A percentile compares a stretch with the other conserved stretches of the same genome.
phyloP scores from a whole-genome alignment of 2,113 vertebrate species.

The Hipposideros armiger region DNA sequence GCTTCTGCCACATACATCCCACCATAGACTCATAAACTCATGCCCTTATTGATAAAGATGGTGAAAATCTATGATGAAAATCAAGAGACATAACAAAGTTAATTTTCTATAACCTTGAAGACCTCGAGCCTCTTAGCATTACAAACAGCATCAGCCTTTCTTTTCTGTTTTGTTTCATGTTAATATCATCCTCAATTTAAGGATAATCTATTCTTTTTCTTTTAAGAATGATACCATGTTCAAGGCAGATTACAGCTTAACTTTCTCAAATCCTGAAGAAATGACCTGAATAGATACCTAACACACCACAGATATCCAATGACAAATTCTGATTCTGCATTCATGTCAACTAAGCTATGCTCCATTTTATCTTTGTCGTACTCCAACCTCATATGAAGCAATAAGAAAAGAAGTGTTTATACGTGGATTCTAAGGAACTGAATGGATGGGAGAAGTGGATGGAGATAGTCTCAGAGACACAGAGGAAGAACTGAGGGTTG shows the following conservation, averaged over 20 bases:
- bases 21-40: neutral
- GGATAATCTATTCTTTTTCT: neutral
- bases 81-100: neutral
- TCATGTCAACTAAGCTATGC: slow-evolving; percentile 43
- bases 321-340: slow-evolving; percentile 25
- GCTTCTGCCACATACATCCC: fast-evolving
- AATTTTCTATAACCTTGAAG: neutral
- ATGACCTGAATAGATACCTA: neutral
- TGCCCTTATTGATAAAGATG: neutral
- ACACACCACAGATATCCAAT: slow-evolving; percentile 23
- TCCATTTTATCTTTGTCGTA: neutral
- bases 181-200: neutral
- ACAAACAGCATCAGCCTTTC: neutral
- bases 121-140: neutral
- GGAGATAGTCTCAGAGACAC: no score
- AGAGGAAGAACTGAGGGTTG: no score
- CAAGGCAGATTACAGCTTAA: neutral
- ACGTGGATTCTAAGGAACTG: no score
- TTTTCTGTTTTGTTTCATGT: neutral
- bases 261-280: slow-evolving; percentile 26
- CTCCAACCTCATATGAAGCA: neutral
- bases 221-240: neutral
- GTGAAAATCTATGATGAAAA: neutral
- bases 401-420: neutral
- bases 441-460: no score